A percentile compares a stretch with the other conserved stretches of the same genome.
These are phyloP conservation scores for Cheilinus undulatus DNA, from an alignment of 2,113 vertebrate genomes.

Conservation along the genomic window DNA sequence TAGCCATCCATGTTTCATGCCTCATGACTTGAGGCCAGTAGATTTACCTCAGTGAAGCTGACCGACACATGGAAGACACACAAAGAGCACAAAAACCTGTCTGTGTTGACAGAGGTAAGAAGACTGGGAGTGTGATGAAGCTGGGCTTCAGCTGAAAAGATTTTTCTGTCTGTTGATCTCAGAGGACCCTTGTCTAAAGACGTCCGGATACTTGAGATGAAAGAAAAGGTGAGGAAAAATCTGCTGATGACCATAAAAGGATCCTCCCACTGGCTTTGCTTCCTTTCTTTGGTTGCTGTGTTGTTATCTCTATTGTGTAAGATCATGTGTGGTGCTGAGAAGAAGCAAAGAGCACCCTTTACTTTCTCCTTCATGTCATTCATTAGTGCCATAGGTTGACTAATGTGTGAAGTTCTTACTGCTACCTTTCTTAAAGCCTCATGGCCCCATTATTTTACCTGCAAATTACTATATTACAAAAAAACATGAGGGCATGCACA, in stretches of 20 bases:
- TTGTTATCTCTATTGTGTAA: not conserved
- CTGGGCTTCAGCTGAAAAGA: not conserved
- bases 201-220: not conserved
- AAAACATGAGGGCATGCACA: too few species aligned
- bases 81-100: too few species aligned
- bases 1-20: too few species aligned
- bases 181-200: not conserved
- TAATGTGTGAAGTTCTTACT: too few species aligned
- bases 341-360: not conserved
- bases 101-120: not conserved
- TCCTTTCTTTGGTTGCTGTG: not conserved
- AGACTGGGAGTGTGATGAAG: not conserved
- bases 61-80: too few species aligned
- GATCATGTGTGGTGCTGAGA: not conserved
- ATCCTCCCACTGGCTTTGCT: not conserved
- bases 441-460: too few species aligned
- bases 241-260: not conserved
- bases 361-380: not conserved
- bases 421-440: too few species aligned
- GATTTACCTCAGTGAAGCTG: too few species aligned
- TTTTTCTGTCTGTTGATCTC: not conserved
- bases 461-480: too few species aligned
- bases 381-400: too few species aligned
- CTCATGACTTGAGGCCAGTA: too few species aligned
- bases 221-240: conserved; percentile 1